Conservation (phyloP, 2,888 invertebrate genomes). For the Imbricaverruca yamaguchii region DNA sequence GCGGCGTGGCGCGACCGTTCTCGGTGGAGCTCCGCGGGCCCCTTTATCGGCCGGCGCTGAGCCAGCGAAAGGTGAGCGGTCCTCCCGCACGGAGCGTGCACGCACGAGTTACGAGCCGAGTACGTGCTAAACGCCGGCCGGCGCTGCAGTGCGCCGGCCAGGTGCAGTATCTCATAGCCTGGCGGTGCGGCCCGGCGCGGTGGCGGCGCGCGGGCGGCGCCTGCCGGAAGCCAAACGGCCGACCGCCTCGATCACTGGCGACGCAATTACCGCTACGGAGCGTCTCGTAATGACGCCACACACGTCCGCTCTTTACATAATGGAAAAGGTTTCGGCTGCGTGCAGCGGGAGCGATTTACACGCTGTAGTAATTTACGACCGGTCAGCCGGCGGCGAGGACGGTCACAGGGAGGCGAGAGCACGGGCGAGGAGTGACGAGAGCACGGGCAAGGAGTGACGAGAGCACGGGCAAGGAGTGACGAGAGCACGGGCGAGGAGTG, state of each 20-base stretch:
- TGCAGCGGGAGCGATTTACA: background rate
- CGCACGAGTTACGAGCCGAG: background rate
- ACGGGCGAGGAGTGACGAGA: too few species aligned
- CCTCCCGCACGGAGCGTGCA: background rate
- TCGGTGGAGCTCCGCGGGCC: background rate
- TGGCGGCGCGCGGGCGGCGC: background rate
- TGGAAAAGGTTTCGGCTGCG: background rate
- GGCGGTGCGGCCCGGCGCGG: background rate
- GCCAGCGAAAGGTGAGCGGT: background rate
- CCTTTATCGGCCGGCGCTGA: background rate
- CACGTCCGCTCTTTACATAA: background rate
- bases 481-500: too few species aligned
- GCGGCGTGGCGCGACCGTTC: background rate
- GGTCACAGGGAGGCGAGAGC: background rate
- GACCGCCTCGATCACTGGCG: background rate
- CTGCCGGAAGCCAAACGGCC: background rate
- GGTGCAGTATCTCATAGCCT: background rate
- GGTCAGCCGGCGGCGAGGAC: background rate
- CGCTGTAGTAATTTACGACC: background rate
- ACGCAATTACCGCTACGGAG: background rate
- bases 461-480: too few species aligned
- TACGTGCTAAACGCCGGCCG: background rate
- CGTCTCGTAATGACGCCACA: background rate
- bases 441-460: too few species aligned
- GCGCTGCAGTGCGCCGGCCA: background rate